phyloP scores from a whole-genome alignment of 2,797 vertebrate genomes.

The Cottoperca gobio region DNA sequence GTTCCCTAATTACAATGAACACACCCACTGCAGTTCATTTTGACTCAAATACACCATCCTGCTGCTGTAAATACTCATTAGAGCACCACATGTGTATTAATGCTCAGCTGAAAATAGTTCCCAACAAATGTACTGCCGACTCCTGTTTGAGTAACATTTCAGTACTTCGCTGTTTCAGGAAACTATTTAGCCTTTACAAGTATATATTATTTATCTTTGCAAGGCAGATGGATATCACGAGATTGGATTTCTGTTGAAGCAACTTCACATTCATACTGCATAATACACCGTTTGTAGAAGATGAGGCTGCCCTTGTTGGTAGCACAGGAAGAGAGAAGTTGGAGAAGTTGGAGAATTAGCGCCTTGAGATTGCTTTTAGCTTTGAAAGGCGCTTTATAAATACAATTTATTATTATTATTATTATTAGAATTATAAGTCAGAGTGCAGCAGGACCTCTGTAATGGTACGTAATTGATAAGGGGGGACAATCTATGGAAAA shows the following conservation, averaged over 20 bases:
- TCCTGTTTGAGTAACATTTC: not conserved
- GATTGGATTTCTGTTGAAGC: not conserved
- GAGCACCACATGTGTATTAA: not conserved
- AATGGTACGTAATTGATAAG: constrained; percentile 16
- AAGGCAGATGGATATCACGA: too few species aligned
- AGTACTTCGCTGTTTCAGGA: not conserved
- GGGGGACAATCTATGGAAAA: constrained; percentile 16
- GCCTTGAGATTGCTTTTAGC: too few species aligned
- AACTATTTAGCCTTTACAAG: not conserved
- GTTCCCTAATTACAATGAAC: not conserved
- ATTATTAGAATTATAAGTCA: too few species aligned
- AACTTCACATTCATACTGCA: not conserved
- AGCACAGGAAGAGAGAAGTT: not conserved
- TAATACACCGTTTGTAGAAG: not conserved
- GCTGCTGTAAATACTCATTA: rapidly evolving
- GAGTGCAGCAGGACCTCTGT: constrained; percentile 1
- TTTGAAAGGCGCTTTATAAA: too few species aligned
- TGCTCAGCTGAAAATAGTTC: not conserved
- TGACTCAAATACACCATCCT: not conserved
- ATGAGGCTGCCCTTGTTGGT: not conserved
- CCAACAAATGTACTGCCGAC: not conserved
- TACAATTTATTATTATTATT: too few species aligned
- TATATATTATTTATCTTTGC: not conserved
- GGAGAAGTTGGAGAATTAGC: too few species aligned
- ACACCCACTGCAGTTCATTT: not conserved